Conservation (phyloP, 1,140 invertebrate genomes). For the Aphis craccivora region DNA sequence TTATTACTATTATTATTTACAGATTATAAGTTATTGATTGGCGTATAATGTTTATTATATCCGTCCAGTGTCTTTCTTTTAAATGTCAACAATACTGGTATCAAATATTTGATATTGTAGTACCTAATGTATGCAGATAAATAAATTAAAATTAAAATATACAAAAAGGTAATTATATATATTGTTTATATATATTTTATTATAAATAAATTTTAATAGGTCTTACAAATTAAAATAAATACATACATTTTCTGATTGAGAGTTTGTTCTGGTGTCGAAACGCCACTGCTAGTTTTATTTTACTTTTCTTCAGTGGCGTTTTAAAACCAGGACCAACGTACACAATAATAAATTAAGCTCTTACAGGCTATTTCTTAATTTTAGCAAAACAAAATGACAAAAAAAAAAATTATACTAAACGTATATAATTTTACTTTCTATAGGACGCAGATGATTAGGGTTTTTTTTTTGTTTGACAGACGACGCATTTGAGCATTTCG, state of each 20-base stretch:
- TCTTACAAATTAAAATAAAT: background rate
- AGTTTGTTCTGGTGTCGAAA: conserved; percentile 41
- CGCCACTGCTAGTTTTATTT: background rate
- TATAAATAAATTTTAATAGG: background rate
- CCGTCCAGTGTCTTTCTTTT: background rate
- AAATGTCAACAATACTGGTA: background rate
- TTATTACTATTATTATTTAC: conserved; percentile 45
- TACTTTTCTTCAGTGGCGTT: conserved; percentile 37
- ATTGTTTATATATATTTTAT: background rate
- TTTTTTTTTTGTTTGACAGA: background rate
- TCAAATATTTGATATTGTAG: background rate
- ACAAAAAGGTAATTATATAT: background rate
- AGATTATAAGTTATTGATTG: background rate
- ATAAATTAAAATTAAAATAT: background rate
- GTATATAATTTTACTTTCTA: background rate
- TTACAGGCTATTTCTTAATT: background rate
- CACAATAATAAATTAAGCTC: conserved; percentile 8
- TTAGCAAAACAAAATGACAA: background rate
- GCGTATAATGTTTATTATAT: background rate
- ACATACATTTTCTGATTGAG: background rate
- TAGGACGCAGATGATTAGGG: background rate
- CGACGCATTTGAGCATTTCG: background rate
- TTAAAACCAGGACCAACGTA: conserved; percentile 37
- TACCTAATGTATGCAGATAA: background rate
- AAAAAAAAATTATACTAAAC: background rate